Evolutionary conservation across 1,140 invertebrate species (phyloP), one percentile per base, ranked within the genome.

Genomic region (Apis dorsata): DNA sequence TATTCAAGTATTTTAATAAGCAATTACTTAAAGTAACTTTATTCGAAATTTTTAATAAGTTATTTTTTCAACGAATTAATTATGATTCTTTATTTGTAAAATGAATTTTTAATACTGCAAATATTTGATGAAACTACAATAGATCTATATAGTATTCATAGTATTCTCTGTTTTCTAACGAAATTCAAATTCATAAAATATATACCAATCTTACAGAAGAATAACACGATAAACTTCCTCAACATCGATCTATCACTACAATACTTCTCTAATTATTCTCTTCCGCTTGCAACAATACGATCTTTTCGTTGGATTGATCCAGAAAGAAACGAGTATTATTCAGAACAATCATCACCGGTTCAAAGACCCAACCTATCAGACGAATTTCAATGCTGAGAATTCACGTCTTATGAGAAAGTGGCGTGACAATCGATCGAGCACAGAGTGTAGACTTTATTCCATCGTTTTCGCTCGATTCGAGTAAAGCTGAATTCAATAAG

Each of bases 401-500:
- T 44, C 34, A 74, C n/a, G 19, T 24, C 28, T 15, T 19, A 51
- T n/a, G 51, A 28, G 55, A 76, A 81, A 81, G 44, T 60, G 60
- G 44, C 72, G 44, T 60, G 55, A 68, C 13, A 81, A 59, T 76
- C 24, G 72, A 75, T 75, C 53, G 28, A 69, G 62, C 71, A 59
- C 53, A 60, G 63, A 51, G 55, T 12, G 21, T 17, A 51, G 55
- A 24, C 17, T 81, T 53, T 24, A 63, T 76, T 76, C 44, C 79
- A 19, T 13, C 70, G 28, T 65, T 80, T 80, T 80, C 60, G 70
- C 55, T 74, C 74, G 59, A 66, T 80, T 34, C 49, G 19, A 44
- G 24, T 60, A 82, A n/a, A 12, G 28, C 0, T 0, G 44, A 19
- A 51, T n/a, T 57, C 13, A 70, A 81, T 44, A 53, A 49, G n/a